phyloP scores from a whole-genome alignment of 2,888 invertebrate genomes.

The Caradrina kadenii region DNA sequence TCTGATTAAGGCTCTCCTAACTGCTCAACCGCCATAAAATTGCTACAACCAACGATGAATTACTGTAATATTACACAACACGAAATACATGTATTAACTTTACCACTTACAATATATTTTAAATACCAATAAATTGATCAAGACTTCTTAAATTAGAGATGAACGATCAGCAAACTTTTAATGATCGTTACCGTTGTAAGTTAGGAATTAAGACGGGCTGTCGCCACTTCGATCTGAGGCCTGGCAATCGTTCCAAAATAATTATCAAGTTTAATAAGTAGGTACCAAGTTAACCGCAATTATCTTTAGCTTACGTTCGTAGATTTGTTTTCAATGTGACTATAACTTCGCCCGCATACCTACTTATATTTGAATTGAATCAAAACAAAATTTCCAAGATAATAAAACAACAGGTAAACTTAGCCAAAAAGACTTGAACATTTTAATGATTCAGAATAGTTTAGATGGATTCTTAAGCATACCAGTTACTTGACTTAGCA shows the following conservation, averaged over 20 bases:
- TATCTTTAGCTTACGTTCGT: conserved; percentile 26
- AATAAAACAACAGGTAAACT: neutral
- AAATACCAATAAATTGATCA: neutral
- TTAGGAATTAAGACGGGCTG: conserved; percentile 38
- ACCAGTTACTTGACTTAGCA: neutral
- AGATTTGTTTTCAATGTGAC: conserved; percentile 11
- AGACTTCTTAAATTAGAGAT: neutral
- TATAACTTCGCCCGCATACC: conserved; percentile 10
- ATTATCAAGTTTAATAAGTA: conserved; percentile 36
- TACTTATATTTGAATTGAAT: neutral
- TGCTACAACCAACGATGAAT: neutral
- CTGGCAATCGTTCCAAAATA: conserved; percentile 37
- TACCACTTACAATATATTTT: neutral
- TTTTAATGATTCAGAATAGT: neutral
- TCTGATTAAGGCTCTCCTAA: neutral
- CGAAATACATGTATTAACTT: neutral
- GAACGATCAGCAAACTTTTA: conserved; percentile 4
- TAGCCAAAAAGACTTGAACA: neutral
- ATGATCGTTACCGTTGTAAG: conserved; percentile 30
- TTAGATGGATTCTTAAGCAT: neutral
- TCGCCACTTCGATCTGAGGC: conserved; percentile 16
- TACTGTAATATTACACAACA: too few relatives aligned
- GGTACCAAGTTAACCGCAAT: conserved; percentile 34
- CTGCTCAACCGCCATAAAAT: neutral
- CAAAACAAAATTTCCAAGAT: neutral